Evolutionary conservation across 64 coral and sea anemone genomes (phyloP).

Genomic region (Orbicella faveolata): DNA sequence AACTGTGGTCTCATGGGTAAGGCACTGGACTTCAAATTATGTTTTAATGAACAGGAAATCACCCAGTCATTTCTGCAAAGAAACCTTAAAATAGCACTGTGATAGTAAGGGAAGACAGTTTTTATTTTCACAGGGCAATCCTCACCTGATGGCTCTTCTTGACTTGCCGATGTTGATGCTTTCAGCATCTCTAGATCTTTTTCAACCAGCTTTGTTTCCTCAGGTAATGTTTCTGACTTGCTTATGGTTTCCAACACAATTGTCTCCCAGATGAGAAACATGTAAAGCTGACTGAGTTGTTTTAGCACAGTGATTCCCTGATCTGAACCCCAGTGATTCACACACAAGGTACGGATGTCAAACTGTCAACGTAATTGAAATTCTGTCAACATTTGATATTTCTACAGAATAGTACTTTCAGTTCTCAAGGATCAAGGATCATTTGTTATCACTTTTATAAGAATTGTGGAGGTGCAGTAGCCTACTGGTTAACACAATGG

Average conservation of each 20-base stretch:
- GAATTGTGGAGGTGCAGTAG: too few relatives aligned
- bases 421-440: too few relatives aligned
- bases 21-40: too few relatives aligned
- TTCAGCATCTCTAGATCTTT: constrained; percentile 68
- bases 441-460: too few relatives aligned
- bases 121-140: neutral
- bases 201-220: constrained; percentile 40
- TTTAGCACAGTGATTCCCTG: constrained; percentile 66
- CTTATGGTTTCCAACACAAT: constrained; percentile 74
- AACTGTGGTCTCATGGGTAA: too few relatives aligned
- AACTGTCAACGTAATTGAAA: constrained; percentile 38
- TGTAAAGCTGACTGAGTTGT: constrained; percentile 84
- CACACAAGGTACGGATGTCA: constrained; percentile 89
- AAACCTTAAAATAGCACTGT: too few relatives aligned
- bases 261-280: constrained; percentile 88
- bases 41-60: too few relatives aligned
- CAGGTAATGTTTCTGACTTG: constrained; percentile 37
- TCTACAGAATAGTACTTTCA: too few relatives aligned
- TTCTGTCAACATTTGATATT: neutral
- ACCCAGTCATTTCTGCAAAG: too few relatives aligned
- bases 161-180: constrained; percentile 26
- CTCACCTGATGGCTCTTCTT: constrained; percentile 43
- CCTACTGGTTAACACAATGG: too few relatives aligned
- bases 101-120: too few relatives aligned
- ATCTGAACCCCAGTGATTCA: constrained; percentile 91